These are phyloP conservation scores for Bombus cullumanus DNA, from an alignment of 1,140 invertebrate genomes.

Conservation along the genomic window DNA sequence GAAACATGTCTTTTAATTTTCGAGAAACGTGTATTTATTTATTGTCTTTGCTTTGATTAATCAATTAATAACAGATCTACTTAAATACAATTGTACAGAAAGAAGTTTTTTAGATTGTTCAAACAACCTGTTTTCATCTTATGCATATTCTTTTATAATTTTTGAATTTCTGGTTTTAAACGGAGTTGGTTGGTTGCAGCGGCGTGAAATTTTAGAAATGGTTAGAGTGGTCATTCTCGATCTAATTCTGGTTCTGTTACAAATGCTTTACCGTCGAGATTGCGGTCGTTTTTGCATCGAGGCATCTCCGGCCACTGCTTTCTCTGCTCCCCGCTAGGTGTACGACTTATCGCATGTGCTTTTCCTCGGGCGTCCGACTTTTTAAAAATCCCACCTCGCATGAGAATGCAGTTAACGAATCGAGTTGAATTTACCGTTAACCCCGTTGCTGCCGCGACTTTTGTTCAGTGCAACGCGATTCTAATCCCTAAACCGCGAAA, in stretches of 20 bases:
- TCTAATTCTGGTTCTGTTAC: constrained; percentile 23
- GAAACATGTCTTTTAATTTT: background rate
- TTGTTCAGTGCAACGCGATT: constrained; percentile 5
- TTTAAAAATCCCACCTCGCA: constrained; percentile 41
- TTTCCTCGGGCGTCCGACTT: constrained; percentile 31
- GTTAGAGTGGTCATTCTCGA: background rate
- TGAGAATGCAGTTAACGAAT: constrained; percentile 45
- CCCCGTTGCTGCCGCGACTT: background rate
- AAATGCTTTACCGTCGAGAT: background rate
- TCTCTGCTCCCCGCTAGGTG: constrained; percentile 36
- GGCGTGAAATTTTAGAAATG: background rate
- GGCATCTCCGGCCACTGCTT: constrained; percentile 30
- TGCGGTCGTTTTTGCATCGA: constrained; percentile 33
- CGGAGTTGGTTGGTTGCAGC: no score
- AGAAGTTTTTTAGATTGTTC: background rate
- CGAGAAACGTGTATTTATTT: background rate
- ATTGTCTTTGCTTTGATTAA: background rate
- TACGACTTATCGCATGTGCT: constrained; percentile 39
- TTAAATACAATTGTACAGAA: background rate
- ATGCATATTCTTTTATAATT: background rate
- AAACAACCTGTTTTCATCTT: background rate
- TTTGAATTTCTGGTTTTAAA: background rate
- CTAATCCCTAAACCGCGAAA: background rate
- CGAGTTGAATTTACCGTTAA: constrained; percentile 39
- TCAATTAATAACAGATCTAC: background rate